Conservation (phyloP, 2,888 invertebrate species). For the Diplolepis rosae region DNA sequence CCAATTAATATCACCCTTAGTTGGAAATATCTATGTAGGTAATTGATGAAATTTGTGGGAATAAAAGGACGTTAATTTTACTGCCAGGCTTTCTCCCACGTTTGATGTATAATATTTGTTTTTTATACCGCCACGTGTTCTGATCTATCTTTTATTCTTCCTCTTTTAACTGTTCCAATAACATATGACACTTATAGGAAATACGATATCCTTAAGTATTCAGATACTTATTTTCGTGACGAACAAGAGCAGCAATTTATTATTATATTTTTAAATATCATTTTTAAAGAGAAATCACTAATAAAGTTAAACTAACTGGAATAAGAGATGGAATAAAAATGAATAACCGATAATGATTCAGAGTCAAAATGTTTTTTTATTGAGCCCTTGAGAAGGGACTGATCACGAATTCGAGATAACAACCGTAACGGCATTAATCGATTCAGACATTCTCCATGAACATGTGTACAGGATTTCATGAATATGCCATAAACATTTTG, state of each 20-base stretch:
- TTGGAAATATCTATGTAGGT: not conserved
- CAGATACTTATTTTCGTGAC: not conserved
- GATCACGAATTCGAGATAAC: not conserved
- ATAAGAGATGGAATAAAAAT: not conserved
- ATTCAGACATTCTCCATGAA: not conserved
- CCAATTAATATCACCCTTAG: not conserved
- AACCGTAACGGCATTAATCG: not conserved
- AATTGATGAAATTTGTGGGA: slow-evolving; percentile 6
- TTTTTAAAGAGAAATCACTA: not conserved
- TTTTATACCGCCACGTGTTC: slow-evolving; percentile 2
- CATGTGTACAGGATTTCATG: slow-evolving; percentile 12
- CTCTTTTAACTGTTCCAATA: not conserved
- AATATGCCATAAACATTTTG: slow-evolving; percentile 19
- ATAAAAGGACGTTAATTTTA: slow-evolving; percentile 4
- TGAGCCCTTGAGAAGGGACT: not conserved
- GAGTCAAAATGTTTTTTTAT: not conserved
- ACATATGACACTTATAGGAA: not conserved
- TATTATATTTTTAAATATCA: not conserved
- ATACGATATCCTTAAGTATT: not conserved
- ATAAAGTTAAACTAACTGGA: not conserved
- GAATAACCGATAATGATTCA: not conserved
- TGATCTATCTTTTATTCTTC: not conserved
- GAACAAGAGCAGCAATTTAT: not conserved
- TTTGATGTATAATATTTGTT: not conserved
- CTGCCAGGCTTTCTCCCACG: not conserved